phyloP scores from a whole-genome alignment of 92 coral and sea anemone genomes.

The Palythoa grandiflora region DNA sequence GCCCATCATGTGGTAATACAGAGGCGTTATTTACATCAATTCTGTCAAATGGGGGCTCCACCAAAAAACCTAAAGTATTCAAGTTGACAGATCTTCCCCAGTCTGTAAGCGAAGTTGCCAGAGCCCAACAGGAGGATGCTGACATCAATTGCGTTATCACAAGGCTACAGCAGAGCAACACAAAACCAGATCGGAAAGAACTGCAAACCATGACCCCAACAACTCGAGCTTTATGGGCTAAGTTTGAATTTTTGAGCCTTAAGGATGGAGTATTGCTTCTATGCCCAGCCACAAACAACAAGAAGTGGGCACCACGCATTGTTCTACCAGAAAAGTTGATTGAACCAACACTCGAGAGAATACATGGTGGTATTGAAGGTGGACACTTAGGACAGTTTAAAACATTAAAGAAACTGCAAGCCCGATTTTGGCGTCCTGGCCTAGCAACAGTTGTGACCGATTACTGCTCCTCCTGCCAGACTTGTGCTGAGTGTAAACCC shows the following conservation, averaged over 20 bases:
- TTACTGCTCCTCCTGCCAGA: constrained; percentile 33
- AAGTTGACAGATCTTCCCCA: constrained; percentile 24
- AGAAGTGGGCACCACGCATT: constrained; percentile 33
- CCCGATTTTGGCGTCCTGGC: constrained; percentile 55
- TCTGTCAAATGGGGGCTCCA: constrained; percentile 23
- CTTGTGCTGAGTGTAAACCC: constrained; percentile 61
- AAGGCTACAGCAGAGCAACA: constrained; percentile 26
- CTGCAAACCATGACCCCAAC: constrained; percentile 45
- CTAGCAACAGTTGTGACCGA: constrained; percentile 48
- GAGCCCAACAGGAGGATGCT: constrained; percentile 58
- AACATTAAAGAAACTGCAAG: constrained; percentile 54
- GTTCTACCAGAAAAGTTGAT: constrained; percentile 53
- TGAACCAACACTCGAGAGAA: constrained; percentile 26
- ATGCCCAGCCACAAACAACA: constrained; percentile 22
- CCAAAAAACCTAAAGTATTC: constrained; percentile 24
- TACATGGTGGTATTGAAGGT: constrained; percentile 57
- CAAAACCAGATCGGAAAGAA: constrained; percentile 50
- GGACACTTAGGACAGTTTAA: constrained; percentile 46
- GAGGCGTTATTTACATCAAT: constrained; percentile 33
- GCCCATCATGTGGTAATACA: constrained; percentile 64
- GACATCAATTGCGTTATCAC: constrained; percentile 42
- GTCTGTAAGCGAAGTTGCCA: constrained; percentile 32
- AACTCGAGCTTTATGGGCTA: constrained; percentile 57
- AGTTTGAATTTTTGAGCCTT: constrained; percentile 49
- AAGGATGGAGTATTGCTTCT: constrained; percentile 49